phyloP scores from a whole-genome alignment of 1,140 invertebrate genomes.

The Dermatophagoides farinae region DNA sequence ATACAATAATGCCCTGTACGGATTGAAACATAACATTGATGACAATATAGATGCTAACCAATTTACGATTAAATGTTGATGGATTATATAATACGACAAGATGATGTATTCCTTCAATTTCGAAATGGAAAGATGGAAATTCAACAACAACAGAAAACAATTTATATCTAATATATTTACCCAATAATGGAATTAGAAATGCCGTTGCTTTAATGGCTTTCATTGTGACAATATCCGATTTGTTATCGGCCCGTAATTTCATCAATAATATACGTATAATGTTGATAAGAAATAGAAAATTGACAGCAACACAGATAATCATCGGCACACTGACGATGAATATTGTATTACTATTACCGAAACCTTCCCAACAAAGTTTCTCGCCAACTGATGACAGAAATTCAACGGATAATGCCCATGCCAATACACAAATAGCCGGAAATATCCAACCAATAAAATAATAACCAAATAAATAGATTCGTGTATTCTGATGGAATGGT shows the following conservation, averaged over 20 bases:
- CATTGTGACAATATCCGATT: slow-evolving; percentile 26
- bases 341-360: slow-evolving; percentile 23
- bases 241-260: slow-evolving; percentile 23
- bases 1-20: slow-evolving; percentile 31
- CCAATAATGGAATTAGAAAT: slow-evolving; percentile 33
- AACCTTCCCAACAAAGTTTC: slow-evolving; percentile 28
- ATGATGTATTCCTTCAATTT: slow-evolving; percentile 28
- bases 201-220: slow-evolving; percentile 34
- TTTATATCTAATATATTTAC: slow-evolving; percentile 25
- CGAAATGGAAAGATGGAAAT: neutral
- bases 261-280: slow-evolving; percentile 31
- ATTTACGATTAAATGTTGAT: slow-evolving; percentile 19
- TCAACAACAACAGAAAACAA: neutral
- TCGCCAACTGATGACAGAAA: slow-evolving; percentile 18
- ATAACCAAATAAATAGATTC: slow-evolving; percentile 29
- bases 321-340: slow-evolving; percentile 31
- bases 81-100: slow-evolving; percentile 32
- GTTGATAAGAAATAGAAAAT: slow-evolving; percentile 31
- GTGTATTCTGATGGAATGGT: slow-evolving; percentile 27
- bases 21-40: slow-evolving; percentile 30
- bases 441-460: slow-evolving; percentile 32
- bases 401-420: slow-evolving; percentile 27
- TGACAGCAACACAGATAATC: slow-evolving; percentile 27
- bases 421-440: slow-evolving; percentile 25
- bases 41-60: slow-evolving; percentile 27